Evolutionary conservation across 2,113 vertebrate genomes (phyloP), one percentile per base, ranked within the genome.

Genomic region (Tychaedon coryphoeus): DNA sequence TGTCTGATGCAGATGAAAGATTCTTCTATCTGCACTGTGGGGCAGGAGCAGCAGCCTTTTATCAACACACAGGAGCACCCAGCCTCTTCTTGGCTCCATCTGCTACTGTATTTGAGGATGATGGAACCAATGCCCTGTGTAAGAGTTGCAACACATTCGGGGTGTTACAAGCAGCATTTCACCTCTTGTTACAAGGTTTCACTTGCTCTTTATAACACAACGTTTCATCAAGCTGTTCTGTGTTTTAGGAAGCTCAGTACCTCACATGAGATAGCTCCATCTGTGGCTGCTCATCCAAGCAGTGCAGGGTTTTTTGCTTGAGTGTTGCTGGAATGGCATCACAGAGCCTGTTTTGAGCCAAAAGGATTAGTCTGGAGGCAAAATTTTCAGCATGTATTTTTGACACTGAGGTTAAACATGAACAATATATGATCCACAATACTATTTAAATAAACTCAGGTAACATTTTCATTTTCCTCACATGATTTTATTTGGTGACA

Each of bases 351-450:
- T 43, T 76, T 47, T 53, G 67, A 79, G 72, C 33, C 36, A 83
- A 50, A 72, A 83, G 60, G 50, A 76, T 76, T 65, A 90, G n/a
- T 6, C 20, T 24, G 26, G 58, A 79, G 67, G 50, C 36, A 80
- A 76, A 65, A 43, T 73, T 88, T 93, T 90, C 67, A 80, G 29
- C 64, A n/a, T 4, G 12, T 48, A 31, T 91, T 92, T 92, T 83
- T 86, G 58, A 69, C n/a, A 38, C 12, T 51, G 47, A 80, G 62
- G 34, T 73, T 72, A 60, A 84, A 64, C 5, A 13, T 45, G 54
- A 80, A 66, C 74, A 65, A 73, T 33, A 5, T 31, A 42, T 42
- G 36, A 83, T n/a, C n/a, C 5, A 61, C 9, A 42, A 20, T 38
- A 45, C 28, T 58, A 23, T 62, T 67, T 48, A 87, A 84, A 74